These are phyloP conservation scores for Neosilurus mollespiculum DNA, from an alignment of 2,797 vertebrate species.

Conservation along the genomic window DNA sequence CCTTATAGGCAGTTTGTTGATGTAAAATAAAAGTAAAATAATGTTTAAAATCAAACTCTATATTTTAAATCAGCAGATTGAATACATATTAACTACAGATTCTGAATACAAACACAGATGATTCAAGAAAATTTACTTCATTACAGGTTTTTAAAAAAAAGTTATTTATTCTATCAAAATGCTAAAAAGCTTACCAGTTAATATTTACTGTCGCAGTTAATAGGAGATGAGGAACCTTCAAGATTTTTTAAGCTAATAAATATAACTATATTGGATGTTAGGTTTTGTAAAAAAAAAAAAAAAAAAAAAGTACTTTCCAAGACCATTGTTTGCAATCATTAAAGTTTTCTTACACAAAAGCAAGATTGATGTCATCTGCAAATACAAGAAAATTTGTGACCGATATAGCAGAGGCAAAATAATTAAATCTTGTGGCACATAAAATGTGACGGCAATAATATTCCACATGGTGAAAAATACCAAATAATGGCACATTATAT, in stretches of 20 bases:
- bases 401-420: background rate
- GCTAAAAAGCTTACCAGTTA: background rate
- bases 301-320: no score
- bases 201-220: background rate
- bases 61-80: background rate
- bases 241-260: background rate
- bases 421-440: background rate
- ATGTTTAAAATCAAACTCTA: background rate
- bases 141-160: background rate
- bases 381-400: background rate
- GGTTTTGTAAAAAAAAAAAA: background rate
- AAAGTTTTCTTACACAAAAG: background rate
- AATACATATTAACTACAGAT: background rate
- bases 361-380: background rate
- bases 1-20: no score
- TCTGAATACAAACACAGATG: background rate
- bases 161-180: background rate
- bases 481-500: conserved; percentile 3
- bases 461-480: background rate
- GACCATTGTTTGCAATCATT: background rate
- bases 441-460: no score
- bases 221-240: background rate
- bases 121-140: background rate
- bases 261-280: background rate
- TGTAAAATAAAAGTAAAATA: background rate